phyloP scores from a whole-genome alignment of 1,140 invertebrate species.

The Zaprionus africanus region DNA sequence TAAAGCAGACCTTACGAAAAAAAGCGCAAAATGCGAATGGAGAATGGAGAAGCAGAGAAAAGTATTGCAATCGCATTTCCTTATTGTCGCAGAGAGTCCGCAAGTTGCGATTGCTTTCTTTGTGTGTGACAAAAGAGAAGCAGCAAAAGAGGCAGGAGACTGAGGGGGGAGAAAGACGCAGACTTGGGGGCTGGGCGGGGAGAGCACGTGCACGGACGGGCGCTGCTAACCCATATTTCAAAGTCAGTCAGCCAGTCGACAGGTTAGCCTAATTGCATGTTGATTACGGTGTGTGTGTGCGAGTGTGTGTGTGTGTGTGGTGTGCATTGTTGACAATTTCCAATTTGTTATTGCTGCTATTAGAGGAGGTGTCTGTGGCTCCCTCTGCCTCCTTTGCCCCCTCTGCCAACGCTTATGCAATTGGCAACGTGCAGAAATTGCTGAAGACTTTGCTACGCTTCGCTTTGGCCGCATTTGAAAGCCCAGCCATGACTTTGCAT shows the following conservation, averaged over 20 bases:
- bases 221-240: conserved; percentile 78
- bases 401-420: conserved; percentile 59
- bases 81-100: conserved; percentile 50
- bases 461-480: conserved; percentile 50
- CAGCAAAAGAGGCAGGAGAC: neutral
- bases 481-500: conserved; percentile 77
- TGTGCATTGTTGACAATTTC: conserved; percentile 67
- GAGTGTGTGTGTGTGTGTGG: conserved; percentile 13
- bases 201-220: conserved; percentile 25
- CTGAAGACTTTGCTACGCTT: conserved; percentile 41
- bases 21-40: conserved; percentile 16
- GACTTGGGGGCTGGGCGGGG: neutral
- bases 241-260: conserved; percentile 74
- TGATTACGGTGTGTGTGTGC: conserved; percentile 55
- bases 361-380: conserved; percentile 61
- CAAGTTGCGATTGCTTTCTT: conserved; percentile 40
- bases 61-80: conserved; percentile 63
- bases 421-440: conserved; percentile 80
- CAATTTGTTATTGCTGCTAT: conserved; percentile 70
- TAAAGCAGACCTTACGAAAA: conserved; percentile 42
- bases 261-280: conserved; percentile 75
- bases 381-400: neutral
- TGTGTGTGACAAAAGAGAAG: conserved; percentile 34
- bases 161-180: neutral
- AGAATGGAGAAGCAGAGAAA: conserved; percentile 26